Evolutionary conservation across 2,888 invertebrate genomes (phyloP).

Genomic region (Phaedon cochleariae): DNA sequence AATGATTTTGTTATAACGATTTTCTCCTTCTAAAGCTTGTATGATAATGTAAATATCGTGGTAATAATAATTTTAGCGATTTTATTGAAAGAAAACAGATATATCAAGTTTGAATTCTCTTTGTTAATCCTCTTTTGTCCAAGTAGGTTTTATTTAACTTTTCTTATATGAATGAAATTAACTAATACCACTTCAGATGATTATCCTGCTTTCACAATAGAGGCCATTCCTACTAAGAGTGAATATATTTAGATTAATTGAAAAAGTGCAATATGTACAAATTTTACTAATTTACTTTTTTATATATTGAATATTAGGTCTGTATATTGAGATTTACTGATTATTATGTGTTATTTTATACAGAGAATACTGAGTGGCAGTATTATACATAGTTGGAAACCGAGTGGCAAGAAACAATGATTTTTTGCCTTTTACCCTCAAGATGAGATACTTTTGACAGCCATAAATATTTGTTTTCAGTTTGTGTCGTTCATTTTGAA

Average conservation of each 20-base stretch:
- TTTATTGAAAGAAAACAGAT: slow-evolving; percentile 37
- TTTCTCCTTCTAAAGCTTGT: slow-evolving; percentile 40
- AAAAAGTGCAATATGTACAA: slow-evolving; percentile 78
- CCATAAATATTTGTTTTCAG: slow-evolving; percentile 41
- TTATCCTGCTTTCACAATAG: slow-evolving; percentile 47
- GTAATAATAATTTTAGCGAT: slow-evolving; percentile 41
- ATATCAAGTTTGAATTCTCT: slow-evolving; percentile 44
- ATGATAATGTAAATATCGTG: slow-evolving; percentile 49
- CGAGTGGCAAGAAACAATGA: slow-evolving; percentile 20
- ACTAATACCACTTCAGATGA: slow-evolving; percentile 17
- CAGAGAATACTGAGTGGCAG: slow-evolving; percentile 62
- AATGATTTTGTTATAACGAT: slow-evolving; percentile 19
- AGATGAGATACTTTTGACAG: slow-evolving; percentile 47
- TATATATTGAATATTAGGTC: slow-evolving; percentile 59
- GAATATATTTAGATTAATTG: slow-evolving; percentile 41
- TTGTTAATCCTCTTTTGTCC: slow-evolving; percentile 49
- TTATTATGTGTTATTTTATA: slow-evolving; percentile 60
- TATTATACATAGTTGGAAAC: slow-evolving; percentile 51
- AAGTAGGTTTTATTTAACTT: slow-evolving; percentile 38
- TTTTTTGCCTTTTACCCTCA: slow-evolving; percentile 21
- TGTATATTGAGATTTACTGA: slow-evolving; percentile 60
- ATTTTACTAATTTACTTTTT: slow-evolving; percentile 68
- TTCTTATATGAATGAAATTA: slow-evolving; percentile 25
- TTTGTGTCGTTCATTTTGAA: neutral
- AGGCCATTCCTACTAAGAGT: slow-evolving; percentile 55